These are phyloP conservation scores for Rhodinocichla rosea DNA, from an alignment of 2,113 vertebrate genomes.

Conservation along the genomic window DNA sequence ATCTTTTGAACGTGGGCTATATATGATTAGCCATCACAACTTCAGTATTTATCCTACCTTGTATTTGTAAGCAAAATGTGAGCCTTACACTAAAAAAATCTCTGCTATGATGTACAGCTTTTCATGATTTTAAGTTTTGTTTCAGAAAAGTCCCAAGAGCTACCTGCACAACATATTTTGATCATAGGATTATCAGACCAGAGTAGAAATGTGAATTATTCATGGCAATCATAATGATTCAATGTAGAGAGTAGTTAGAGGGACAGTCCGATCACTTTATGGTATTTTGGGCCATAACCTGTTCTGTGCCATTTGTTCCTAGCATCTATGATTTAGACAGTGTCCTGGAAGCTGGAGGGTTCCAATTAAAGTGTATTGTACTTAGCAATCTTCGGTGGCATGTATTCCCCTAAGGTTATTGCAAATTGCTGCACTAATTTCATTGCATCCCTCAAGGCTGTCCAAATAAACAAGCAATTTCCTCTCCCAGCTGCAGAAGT, in stretches of 20 bases:
- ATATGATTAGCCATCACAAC: not conserved
- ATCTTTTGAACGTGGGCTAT: not conserved
- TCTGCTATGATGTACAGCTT: not conserved
- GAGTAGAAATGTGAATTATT: not conserved
- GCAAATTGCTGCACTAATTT: constrained; percentile 18
- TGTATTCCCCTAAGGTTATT: not conserved
- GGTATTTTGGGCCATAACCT: not conserved
- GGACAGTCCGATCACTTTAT: not conserved
- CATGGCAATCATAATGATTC: not conserved
- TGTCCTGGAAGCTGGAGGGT: not conserved
- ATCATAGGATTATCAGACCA: not conserved
- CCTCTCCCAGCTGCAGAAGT: not conserved
- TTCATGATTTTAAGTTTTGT: not conserved
- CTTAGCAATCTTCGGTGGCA: not conserved
- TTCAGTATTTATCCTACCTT: not conserved
- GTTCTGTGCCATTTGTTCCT: not conserved
- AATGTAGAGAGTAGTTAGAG: not conserved
- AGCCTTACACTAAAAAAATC: not conserved
- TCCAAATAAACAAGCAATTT: not conserved
- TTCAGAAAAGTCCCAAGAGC: not conserved
- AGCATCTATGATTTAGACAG: not conserved
- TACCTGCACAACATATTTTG: not conserved
- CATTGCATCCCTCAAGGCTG: not conserved
- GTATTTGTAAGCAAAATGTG: not conserved
- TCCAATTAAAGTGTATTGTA: not conserved